Conservation (phyloP, 2,888 invertebrate genomes). For the Stomorhina lunata region DNA sequence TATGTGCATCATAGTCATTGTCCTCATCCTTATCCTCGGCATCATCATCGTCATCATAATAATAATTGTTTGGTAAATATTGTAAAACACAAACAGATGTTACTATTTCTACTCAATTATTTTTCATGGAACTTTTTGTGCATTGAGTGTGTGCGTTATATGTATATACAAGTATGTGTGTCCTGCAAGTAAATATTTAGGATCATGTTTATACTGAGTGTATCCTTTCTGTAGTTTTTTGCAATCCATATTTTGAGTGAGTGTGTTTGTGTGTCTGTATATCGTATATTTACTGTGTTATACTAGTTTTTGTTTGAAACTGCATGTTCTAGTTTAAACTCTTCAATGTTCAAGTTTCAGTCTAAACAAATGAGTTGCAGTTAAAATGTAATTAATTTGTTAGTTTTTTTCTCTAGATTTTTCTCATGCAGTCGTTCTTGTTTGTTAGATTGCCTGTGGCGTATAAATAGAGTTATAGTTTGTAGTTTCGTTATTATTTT, state of each 20-base stretch:
- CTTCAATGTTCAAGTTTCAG: slow-evolving; percentile 21
- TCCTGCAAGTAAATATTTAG: background rate
- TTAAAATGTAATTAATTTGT: slow-evolving; percentile 47
- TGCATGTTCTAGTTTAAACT: background rate
- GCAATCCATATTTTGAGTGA: background rate
- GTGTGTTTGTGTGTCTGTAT: background rate
- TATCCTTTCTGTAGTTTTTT: background rate
- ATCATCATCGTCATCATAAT: slow-evolving; percentile 31
- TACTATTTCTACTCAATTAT: slow-evolving; percentile 43
- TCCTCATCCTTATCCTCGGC: background rate
- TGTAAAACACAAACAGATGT: slow-evolving; percentile 43
- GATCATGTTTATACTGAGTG: background rate
- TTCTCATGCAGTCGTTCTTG: background rate
- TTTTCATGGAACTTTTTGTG: slow-evolving; percentile 29
- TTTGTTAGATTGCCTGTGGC: background rate
- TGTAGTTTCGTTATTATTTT: background rate
- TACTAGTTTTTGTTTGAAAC: slow-evolving; percentile 1
- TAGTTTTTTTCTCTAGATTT: background rate
- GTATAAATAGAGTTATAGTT: background rate
- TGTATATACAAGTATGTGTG: background rate
- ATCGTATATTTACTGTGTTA: background rate
- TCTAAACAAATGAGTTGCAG: slow-evolving; percentile 26
- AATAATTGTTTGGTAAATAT: slow-evolving; percentile 57
- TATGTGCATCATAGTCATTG: background rate
- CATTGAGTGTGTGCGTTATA: background rate